Base-by-base conservation (phyloP, 2,113 vertebrate genomes). In the Ceratotherium simum region DNA sequence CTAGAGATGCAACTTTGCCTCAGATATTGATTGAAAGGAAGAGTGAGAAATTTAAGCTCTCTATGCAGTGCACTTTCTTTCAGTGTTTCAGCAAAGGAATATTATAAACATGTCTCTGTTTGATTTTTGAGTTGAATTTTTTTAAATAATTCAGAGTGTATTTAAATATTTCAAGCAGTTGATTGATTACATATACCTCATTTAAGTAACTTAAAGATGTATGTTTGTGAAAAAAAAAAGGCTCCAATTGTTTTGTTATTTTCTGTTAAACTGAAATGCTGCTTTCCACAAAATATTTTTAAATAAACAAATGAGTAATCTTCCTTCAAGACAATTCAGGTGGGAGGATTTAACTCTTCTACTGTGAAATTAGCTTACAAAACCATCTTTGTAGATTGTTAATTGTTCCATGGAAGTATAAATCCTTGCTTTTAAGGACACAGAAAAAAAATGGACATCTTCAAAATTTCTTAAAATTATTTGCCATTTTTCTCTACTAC, bases 1-100 rank as follows among this genome's bases (percentile, higher is more conserved):
- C 99, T 97, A 97, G 99, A 99, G 99, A 99, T 99, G 99, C 99
- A 99, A 99, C 99, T 99, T 98, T 99, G 99, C 99, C 99, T 99
- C 99, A 99, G 98, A 99, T 99, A 99, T 99, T 98, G 99, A 99
- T 99, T 99, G 99, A 99, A 98, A 98, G 98, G 98, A 98, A 99
- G 99, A 99, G 98, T 98, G 98, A 98, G 99, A 99, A 99, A 99
- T 99, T 99, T 98, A 99, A 99, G 99, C 99, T 98, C 96, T 98
- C 96, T 98, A 88, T 97, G 97, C 81, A 75, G 81, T 98, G 98
- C 98, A 98, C 98, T 99, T 98, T 97, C 98, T 93, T 98, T 90
- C 95, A 96, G 36, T 94, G 92, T 98, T 97, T 97, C 84, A 98
- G 94, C 93, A 98, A 98, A 98, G 97, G 97, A 96, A n/a, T 97